A percentile compares a stretch with the other conserved stretches of the same genome.
Evolutionary conservation across 2,113 vertebrate genomes (phyloP).

Genomic region (Apaloderma vittatum): DNA sequence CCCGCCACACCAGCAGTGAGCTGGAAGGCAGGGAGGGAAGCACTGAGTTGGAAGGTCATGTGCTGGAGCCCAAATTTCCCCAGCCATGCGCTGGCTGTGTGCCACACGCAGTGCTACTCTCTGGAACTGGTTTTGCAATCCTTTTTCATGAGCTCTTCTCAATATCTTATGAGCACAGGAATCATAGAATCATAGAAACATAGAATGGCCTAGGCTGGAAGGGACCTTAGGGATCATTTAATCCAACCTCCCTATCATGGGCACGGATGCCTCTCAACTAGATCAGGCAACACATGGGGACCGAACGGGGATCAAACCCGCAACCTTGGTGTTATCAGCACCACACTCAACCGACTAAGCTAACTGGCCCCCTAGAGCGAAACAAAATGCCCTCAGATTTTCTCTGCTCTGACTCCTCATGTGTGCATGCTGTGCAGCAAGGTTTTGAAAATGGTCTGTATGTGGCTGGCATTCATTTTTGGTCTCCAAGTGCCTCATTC

Average conservation of each 20-base stretch:
- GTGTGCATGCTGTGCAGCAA: not conserved
- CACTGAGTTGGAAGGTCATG: not conserved
- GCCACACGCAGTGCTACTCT: not conserved
- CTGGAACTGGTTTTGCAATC: not conserved
- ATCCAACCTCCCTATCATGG: too few species aligned
- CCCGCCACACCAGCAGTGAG: not conserved
- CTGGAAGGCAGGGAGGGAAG: not conserved
- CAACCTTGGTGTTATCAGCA: too few species aligned
- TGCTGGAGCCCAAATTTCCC: not conserved
- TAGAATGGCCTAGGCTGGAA: too few species aligned
- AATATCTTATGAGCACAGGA: fast-evolving
- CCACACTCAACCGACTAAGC: too few species aligned
- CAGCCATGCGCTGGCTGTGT: fast-evolving
- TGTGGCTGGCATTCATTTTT: fast-evolving
- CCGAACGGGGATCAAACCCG: too few species aligned
- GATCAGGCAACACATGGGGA: too few species aligned
- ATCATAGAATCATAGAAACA: too few species aligned
- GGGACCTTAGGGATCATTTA: too few species aligned
- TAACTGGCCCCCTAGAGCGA: too few species aligned
- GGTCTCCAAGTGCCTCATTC: not conserved
- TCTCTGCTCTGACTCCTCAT: not conserved
- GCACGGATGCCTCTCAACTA: too few species aligned
- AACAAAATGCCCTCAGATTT: not conserved
- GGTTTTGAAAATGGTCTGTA: not conserved
- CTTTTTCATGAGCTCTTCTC: not conserved